Evolutionary conservation across 1,140 invertebrate genomes (phyloP).

Genomic region (Lepidurus packardi): DNA sequence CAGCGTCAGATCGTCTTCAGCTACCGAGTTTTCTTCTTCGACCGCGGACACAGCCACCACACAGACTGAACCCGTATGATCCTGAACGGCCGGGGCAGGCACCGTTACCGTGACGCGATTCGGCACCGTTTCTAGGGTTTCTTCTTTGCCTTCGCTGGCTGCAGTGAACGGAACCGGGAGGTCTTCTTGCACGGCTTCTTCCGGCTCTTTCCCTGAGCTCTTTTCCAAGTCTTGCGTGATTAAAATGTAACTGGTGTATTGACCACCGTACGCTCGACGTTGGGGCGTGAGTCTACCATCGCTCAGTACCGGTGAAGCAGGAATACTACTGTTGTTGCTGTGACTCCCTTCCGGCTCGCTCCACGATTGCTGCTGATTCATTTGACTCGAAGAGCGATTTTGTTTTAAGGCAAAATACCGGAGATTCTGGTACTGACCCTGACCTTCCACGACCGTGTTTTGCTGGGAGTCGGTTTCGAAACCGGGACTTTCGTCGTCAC

Average conservation of each 20-base stretch:
- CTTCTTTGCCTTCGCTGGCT: constrained; percentile 40
- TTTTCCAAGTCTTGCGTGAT: constrained; percentile 53
- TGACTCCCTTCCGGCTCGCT: constrained; percentile 16
- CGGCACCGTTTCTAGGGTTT: constrained; percentile 57
- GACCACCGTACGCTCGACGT: constrained; percentile 53
- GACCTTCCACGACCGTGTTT: constrained; percentile 30
- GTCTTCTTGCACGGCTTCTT: constrained; percentile 58
- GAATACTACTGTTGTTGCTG: neutral
- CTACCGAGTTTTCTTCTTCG: neutral
- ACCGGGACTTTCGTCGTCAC: constrained; percentile 27
- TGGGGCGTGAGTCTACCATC: constrained; percentile 36
- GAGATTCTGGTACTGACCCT: constrained; percentile 37
- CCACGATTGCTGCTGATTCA: neutral
- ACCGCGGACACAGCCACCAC: constrained; percentile 15
- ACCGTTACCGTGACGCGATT: constrained; percentile 33
- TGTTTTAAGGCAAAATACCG: constrained; percentile 39
- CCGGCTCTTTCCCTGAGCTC: constrained; percentile 31
- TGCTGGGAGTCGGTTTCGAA: constrained; percentile 33
- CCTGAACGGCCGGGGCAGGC: constrained; percentile 27
- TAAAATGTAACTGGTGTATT: constrained; percentile 78
- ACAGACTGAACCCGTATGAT: constrained; percentile 15
- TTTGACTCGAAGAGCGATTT: constrained; percentile 33
- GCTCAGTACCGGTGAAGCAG: constrained; percentile 31
- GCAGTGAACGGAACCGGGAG: constrained; percentile 41
- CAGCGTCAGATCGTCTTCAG: constrained; percentile 2